Percentiles rank a stretch among this genome's conserved stretches.
These are phyloP conservation scores for Arion vulgaris DNA, from an alignment of 1,140 invertebrate genomes.

Conservation along the genomic window DNA sequence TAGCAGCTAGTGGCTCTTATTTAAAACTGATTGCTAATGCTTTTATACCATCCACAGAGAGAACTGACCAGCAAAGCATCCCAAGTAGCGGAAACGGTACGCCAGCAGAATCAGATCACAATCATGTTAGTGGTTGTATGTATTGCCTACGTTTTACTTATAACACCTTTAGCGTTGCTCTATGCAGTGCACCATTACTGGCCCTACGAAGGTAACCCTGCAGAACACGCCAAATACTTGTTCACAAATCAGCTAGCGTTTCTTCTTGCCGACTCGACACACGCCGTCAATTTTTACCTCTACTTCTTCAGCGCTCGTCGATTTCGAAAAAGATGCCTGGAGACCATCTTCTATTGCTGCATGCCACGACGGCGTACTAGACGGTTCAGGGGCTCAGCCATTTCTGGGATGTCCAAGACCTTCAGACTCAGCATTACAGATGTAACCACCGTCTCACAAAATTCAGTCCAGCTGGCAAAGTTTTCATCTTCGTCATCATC, in stretches of 20 bases:
- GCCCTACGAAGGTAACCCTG: neutral
- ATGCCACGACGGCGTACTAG: conserved; percentile 23
- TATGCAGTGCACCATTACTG: conserved; percentile 49
- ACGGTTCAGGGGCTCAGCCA: neutral
- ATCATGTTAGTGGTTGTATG: conserved; percentile 57
- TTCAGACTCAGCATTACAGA: conserved; percentile 28
- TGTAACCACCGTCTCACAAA: neutral
- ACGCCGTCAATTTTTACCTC: conserved; percentile 63
- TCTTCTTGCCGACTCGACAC: conserved; percentile 55
- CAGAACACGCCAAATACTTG: conserved; percentile 33
- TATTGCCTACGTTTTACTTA: conserved; percentile 56
- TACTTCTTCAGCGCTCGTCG: conserved; percentile 61
- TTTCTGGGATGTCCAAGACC: conserved; percentile 22
- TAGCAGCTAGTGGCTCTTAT: too few relatives aligned
- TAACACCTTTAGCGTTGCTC: conserved; percentile 57
- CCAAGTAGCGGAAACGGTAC: conserved; percentile 47
- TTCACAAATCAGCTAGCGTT: conserved; percentile 52
- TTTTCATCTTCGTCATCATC: neutral
- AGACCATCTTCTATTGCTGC: conserved; percentile 46
- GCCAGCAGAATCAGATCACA: conserved; percentile 60
- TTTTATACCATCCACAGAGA: conserved; percentile 14
- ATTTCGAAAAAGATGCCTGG: conserved; percentile 57
- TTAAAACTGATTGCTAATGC: too few relatives aligned
- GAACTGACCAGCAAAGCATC: conserved; percentile 31
- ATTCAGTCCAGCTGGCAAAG: conserved; percentile 15